Conservation (phyloP, 2,113 vertebrate genomes). For the Callionymus lyra region DNA sequence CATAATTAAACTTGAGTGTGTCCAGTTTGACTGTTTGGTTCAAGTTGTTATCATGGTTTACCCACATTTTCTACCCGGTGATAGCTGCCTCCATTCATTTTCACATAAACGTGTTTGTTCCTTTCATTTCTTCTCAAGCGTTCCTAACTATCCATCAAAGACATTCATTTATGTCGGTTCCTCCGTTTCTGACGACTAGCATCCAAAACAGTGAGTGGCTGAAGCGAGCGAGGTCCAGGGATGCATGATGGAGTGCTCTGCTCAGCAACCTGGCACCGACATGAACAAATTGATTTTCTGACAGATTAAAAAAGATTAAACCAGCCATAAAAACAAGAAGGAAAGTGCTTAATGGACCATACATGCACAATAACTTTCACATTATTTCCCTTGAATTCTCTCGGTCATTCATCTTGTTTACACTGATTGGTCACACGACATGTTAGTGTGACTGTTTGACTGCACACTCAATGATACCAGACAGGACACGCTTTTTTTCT, state of each 20-base stretch:
- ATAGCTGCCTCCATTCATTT: constrained; percentile 21
- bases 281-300: constrained; percentile 71
- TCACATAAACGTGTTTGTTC: constrained; percentile 22
- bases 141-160: constrained; percentile 35
- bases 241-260: constrained; percentile 64
- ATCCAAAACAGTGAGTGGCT: constrained; percentile 42
- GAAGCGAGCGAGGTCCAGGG: constrained; percentile 42
- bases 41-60: background rate
- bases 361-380: constrained; percentile 64
- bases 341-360: constrained; percentile 69
- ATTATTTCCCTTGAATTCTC: constrained; percentile 51
- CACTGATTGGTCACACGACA: constrained; percentile 39
- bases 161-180: constrained; percentile 44
- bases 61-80: no score
- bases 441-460: constrained; percentile 39
- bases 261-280: constrained; percentile 64
- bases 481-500: no score
- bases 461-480: constrained; percentile 25
- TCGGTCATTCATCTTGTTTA: constrained; percentile 60
- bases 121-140: constrained; percentile 13
- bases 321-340: constrained; percentile 68
- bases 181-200: constrained; percentile 47
- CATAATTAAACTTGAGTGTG: no score
- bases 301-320: constrained; percentile 74
- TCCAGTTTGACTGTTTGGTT: no score